These are phyloP conservation scores for Latrodectus hesperus DNA, from an alignment of 2,888 invertebrate genomes.

Conservation along the genomic window DNA sequence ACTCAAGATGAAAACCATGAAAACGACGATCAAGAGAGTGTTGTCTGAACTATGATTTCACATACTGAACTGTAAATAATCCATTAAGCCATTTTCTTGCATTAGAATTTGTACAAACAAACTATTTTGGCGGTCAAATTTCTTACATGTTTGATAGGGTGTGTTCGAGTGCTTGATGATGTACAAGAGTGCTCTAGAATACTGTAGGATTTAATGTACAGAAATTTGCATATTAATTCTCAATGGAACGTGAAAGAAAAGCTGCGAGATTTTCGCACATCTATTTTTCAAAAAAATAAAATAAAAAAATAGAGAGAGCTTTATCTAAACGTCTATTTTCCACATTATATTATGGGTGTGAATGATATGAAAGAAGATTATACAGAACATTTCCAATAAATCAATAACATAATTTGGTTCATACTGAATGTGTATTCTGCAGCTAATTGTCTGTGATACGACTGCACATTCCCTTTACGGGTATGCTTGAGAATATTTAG, in stretches of 20 bases:
- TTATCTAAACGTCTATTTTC: slow-evolving; percentile 25
- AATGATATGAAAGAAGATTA: slow-evolving; percentile 7
- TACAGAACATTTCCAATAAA: slow-evolving; percentile 7
- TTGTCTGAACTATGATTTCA: slow-evolving; percentile 22
- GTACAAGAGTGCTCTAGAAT: slow-evolving; percentile 13
- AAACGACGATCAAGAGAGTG: slow-evolving; percentile 63
- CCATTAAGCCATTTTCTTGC: not conserved
- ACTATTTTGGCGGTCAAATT: slow-evolving; percentile 17
- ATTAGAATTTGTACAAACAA: not conserved
- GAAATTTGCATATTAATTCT: slow-evolving; percentile 7
- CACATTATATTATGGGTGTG: slow-evolving; percentile 4
- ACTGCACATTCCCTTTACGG: slow-evolving; percentile 65
- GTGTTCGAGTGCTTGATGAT: slow-evolving; percentile 34
- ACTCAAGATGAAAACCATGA: slow-evolving; percentile 53
- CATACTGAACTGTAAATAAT: not conserved
- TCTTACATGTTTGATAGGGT: not conserved
- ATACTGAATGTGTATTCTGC: slow-evolving; percentile 57
- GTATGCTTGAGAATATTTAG: slow-evolving; percentile 61
- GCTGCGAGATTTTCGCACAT: too few relatives aligned
- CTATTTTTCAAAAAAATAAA: not conserved
- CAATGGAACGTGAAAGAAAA: too few relatives aligned
- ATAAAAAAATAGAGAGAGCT: not conserved
- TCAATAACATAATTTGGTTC: slow-evolving; percentile 17
- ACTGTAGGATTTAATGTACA: slow-evolving; percentile 24
- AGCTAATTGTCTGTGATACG: slow-evolving; percentile 68